Percentiles rank a stretch among this genome's conserved stretches.
phyloP scores from a whole-genome alignment of 92 coral and sea anemone species.

The Palythoa grandiflora region DNA sequence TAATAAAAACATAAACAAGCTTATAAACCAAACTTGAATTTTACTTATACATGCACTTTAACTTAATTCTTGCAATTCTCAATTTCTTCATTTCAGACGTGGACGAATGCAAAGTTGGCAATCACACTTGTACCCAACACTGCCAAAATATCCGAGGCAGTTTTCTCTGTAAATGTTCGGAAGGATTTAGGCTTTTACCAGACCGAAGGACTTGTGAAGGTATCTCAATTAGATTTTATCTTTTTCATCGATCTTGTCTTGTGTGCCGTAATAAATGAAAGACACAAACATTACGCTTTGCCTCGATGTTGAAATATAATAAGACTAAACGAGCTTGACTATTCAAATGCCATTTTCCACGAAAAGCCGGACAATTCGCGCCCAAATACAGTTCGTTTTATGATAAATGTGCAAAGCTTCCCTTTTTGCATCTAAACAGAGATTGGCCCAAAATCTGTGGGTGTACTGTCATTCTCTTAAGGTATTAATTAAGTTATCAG shows the following conservation, averaged over 20 bases:
- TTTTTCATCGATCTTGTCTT: neutral
- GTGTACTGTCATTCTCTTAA: no score
- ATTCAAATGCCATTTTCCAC: no score
- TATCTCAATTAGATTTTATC: neutral
- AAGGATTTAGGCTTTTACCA: constrained; percentile 63
- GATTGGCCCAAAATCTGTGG: no score
- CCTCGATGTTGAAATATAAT: neutral
- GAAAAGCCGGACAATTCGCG: no score
- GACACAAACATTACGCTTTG: neutral
- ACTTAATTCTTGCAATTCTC: no score
- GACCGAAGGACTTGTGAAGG: constrained; percentile 75
- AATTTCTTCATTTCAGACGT: constrained; percentile 55
- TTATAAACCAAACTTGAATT: neutral
- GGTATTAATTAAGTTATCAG: no score
- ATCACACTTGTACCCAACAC: constrained; percentile 67
- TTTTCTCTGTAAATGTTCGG: constrained; percentile 68
- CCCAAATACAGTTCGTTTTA: no score
- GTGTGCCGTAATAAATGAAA: neutral
- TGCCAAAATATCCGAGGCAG: constrained; percentile 81
- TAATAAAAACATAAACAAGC: neutral
- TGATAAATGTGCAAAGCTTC: no score
- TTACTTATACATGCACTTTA: no score
- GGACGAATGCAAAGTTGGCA: constrained; percentile 73
- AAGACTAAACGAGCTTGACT: no score
- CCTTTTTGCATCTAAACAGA: no score